phyloP scores from a whole-genome alignment of 92 coral and sea anemone genomes.

The Actinostola sp. region DNA sequence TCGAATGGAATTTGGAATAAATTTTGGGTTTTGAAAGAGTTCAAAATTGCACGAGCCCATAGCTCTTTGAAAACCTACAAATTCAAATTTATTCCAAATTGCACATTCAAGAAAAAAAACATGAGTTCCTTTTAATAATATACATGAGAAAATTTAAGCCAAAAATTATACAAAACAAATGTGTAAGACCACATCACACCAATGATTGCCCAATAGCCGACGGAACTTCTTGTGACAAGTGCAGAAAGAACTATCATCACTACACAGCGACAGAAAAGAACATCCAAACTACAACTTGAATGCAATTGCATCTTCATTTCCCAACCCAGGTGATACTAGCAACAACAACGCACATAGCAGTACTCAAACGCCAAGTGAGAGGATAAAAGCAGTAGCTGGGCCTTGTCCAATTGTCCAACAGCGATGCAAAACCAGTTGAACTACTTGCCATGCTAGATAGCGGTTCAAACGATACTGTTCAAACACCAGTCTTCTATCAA shows the following conservation, averaged over 20 bases:
- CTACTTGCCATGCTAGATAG: conserved; percentile 66
- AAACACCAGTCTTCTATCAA: conserved; percentile 32
- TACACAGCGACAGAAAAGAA: neutral
- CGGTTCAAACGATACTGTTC: conserved; percentile 10
- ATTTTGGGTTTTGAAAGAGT: no score
- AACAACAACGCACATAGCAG: neutral
- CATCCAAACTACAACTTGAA: no score
- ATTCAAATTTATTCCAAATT: no score
- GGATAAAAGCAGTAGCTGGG: conserved; percentile 14
- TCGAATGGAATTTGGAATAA: no score
- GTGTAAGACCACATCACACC: conserved; percentile 41
- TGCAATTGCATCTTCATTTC: no score
- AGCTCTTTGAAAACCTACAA: no score
- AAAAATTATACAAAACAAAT: no score
- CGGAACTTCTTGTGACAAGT: conserved; percentile 61
- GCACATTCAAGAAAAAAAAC: no score
- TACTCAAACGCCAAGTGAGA: neutral
- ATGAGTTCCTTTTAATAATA: no score
- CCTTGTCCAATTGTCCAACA: conserved; percentile 54
- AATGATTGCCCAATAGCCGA: conserved; percentile 55
- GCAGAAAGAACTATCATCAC: conserved; percentile 56
- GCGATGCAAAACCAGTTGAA: conserved; percentile 44
- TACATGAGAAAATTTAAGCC: no score
- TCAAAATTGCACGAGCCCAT: no score
- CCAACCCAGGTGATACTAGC: neutral